phyloP scores from a whole-genome alignment of 2,797 vertebrate genomes.

The Cirrhinus molitorella region DNA sequence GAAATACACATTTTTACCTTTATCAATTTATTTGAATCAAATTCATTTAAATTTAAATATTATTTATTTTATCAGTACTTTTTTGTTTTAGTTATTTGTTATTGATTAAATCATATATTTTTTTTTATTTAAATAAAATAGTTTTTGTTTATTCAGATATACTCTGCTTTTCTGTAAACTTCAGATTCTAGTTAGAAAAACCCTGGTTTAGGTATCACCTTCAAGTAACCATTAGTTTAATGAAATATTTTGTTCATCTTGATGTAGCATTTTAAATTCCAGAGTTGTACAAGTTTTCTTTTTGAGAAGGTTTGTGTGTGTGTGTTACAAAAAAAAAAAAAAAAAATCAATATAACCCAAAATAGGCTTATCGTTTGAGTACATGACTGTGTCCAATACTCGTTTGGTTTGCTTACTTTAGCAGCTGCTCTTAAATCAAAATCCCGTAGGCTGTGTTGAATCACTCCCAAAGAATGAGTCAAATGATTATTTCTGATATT shows the following conservation, averaged over 20 bases:
- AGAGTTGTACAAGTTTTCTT: conserved; percentile 1
- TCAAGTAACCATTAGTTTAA: not conserved
- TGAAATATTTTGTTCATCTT: not conserved
- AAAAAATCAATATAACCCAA: not conserved
- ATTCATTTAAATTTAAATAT: not conserved
- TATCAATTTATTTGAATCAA: not conserved
- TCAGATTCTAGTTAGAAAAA: not conserved
- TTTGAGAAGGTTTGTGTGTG: not conserved
- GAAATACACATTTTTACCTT: not conserved
- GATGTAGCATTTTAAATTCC: not conserved
- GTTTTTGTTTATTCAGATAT: not conserved
- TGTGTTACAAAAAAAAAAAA: not conserved
- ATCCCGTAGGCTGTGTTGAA: conserved; percentile 18
- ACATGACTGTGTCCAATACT: not conserved
- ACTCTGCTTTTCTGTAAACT: not conserved
- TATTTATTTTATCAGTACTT: not conserved
- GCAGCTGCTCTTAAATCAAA: conserved; percentile 19
- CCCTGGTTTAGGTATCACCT: not conserved
- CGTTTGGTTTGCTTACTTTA: conserved; percentile 19
- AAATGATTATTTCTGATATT: conserved; percentile 16
- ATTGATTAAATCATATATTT: not conserved
- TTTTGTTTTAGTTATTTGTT: not conserved
- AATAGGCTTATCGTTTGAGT: not conserved
- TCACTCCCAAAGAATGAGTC: conserved; percentile 18
- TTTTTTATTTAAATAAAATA: not conserved